A percentile compares a stretch with the other conserved stretches of the same genome.
Evolutionary conservation across 2,797 vertebrate species (phyloP).

Genomic region (Lepilemur ruficaudatus): DNA sequence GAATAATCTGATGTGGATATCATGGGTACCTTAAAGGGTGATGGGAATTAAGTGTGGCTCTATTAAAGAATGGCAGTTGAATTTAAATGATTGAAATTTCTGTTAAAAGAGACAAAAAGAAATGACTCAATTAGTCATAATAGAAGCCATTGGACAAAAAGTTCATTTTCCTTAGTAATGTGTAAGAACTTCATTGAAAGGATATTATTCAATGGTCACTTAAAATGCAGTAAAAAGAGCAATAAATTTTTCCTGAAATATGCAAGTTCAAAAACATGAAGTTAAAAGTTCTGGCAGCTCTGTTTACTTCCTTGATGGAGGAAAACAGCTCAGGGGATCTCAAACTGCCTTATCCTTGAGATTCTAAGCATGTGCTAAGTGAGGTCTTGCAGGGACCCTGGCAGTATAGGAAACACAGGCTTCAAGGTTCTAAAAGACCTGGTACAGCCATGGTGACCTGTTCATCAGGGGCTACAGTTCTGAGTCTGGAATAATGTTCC

Average conservation of each 20-base stretch:
- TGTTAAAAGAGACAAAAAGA: neutral
- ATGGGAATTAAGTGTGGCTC: neutral
- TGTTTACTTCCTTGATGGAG: constrained; percentile 35
- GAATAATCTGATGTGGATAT: neutral
- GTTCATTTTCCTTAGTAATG: constrained; percentile 2
- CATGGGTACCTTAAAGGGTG: neutral
- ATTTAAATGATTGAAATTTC: constrained; percentile 43
- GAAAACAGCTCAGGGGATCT: neutral
- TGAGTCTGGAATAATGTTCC: neutral
- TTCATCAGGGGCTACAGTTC: neutral
- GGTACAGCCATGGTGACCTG: fast-evolving
- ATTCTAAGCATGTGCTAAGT: neutral
- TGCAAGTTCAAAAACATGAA: neutral
- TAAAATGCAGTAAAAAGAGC: constrained; percentile 36
- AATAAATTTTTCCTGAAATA: constrained; percentile 48
- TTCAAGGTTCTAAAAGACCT: constrained; percentile 39
- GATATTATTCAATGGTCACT: constrained; percentile 20
- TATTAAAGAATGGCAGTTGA: constrained; percentile 40
- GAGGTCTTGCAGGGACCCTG: constrained; percentile 21
- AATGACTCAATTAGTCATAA: neutral
- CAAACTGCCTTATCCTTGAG: constrained; percentile 43
- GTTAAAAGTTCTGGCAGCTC: constrained; percentile 38
- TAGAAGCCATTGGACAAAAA: neutral
- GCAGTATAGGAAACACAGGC: neutral
- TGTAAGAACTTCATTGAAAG: constrained; percentile 25